Evolutionary conservation across 1,140 invertebrate species (phyloP).

Genomic region (Maniola jurtina): DNA sequence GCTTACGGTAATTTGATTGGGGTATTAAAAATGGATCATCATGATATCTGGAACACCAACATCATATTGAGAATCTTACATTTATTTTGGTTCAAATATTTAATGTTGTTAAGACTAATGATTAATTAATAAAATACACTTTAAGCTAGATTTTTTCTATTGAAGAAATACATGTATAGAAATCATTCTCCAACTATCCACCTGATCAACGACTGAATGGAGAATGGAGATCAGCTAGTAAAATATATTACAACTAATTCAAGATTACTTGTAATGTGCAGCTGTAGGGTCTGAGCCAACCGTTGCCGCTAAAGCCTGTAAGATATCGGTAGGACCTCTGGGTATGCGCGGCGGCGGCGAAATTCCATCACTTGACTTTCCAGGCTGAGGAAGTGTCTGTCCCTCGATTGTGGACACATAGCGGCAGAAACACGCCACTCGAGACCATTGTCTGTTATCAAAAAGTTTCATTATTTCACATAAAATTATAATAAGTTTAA

Average conservation of each 20-base stretch:
- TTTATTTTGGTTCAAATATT: neutral
- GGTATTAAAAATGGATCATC: constrained; percentile 95
- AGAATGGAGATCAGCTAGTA: neutral
- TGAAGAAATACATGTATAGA: too few relatives aligned
- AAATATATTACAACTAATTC: constrained; percentile 7
- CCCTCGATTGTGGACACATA: constrained; percentile 56
- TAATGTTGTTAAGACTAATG: too few relatives aligned
- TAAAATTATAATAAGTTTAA: too few relatives aligned
- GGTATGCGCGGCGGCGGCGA: constrained; percentile 83
- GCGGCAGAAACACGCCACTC: constrained; percentile 55
- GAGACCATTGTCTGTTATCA: constrained; percentile 52
- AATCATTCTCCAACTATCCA: too few relatives aligned
- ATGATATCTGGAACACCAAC: constrained; percentile 80
- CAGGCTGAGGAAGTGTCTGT: constrained; percentile 53
- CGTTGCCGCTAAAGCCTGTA: constrained; percentile 88
- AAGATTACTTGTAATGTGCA: constrained; percentile 85
- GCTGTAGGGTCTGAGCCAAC: constrained; percentile 87
- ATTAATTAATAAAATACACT: too few relatives aligned
- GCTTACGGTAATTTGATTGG: constrained; percentile 85
- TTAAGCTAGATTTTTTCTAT: too few relatives aligned
- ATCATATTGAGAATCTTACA: neutral
- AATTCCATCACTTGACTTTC: constrained; percentile 61
- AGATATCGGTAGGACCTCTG: constrained; percentile 88
- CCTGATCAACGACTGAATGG: too few relatives aligned
- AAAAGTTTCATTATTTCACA: neutral